Percentiles rank a stretch among this genome's conserved stretches.
Conservation (phyloP, 1,140 invertebrate species). For the Cydia splendana region DNA sequence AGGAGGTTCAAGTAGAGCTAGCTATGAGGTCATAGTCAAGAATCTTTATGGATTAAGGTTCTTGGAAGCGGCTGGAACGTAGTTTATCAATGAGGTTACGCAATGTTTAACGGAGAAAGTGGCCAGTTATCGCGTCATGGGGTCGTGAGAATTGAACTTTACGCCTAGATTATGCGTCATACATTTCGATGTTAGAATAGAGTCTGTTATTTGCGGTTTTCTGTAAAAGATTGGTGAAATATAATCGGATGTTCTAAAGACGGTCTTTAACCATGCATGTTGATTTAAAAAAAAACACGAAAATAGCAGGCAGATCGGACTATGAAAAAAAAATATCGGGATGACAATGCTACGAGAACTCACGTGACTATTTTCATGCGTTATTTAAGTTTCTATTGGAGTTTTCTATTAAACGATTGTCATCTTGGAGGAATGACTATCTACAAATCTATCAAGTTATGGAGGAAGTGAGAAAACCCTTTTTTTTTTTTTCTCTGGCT, state of each 20-base stretch:
- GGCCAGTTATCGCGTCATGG: background rate
- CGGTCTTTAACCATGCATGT: too few species aligned
- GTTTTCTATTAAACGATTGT: too few species aligned
- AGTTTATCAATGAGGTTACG: slow-evolving; percentile 14
- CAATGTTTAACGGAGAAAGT: slow-evolving; percentile 19
- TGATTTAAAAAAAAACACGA: too few species aligned
- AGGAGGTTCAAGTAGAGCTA: too few species aligned
- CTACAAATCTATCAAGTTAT: background rate
- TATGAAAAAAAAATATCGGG: background rate
- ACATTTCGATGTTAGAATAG: background rate
- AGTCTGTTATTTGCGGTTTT: too few species aligned
- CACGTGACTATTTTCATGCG: too few species aligned
- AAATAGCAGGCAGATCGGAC: too few species aligned
- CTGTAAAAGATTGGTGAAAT: too few species aligned
- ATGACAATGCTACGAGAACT: background rate
- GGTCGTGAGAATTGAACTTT: slow-evolving; percentile 15
- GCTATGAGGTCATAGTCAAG: background rate
- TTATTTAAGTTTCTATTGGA: too few species aligned
- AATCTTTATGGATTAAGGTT: background rate
- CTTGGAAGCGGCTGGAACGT: slow-evolving; percentile 2
- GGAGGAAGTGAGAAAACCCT: too few species aligned
- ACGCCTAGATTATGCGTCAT: background rate
- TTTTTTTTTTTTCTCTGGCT: too few species aligned
- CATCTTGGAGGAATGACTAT: background rate
- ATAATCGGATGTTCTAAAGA: too few species aligned